These are phyloP conservation scores for Excalfactoria chinensis DNA, from an alignment of 2,113 vertebrate species.

Conservation along the genomic window DNA sequence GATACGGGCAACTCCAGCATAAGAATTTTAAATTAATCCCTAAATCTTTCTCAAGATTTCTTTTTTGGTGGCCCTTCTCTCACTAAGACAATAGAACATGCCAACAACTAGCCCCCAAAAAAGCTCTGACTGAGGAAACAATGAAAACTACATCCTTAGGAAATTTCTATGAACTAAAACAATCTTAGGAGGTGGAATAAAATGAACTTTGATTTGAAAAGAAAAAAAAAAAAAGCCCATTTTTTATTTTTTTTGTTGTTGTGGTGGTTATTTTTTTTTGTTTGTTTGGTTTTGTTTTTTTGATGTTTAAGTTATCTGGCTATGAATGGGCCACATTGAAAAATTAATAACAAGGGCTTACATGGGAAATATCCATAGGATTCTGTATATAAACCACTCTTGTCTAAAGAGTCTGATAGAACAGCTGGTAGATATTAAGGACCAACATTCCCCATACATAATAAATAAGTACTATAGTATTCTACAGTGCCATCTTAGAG, in stretches of 20 bases:
- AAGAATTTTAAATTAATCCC: neutral
- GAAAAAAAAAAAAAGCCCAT: too few relatives aligned
- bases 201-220: neutral
- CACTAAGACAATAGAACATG: neutral
- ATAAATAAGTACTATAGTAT: conserved; percentile 36
- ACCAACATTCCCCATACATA: neutral
- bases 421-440: conserved; percentile 66
- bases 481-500: neutral
- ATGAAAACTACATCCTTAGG: neutral
- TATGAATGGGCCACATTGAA: conserved; percentile 53
- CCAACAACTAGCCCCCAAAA: neutral
- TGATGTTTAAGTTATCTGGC: conserved; percentile 42
- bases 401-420: conserved; percentile 46
- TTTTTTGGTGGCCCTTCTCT: neutral
- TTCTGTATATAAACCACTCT: conserved; percentile 43
- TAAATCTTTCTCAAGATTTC: neutral
- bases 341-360: conserved; percentile 69
- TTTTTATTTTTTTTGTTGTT: conserved; percentile 20
- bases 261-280: too few relatives aligned
- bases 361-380: conserved; percentile 53
- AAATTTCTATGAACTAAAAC: neutral
- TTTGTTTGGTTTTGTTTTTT: neutral
- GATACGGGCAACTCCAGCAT: neutral
- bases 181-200: neutral
- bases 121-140: neutral